Evolutionary conservation across 2,888 invertebrate species (phyloP).

Genomic region (Colletes collaris): DNA sequence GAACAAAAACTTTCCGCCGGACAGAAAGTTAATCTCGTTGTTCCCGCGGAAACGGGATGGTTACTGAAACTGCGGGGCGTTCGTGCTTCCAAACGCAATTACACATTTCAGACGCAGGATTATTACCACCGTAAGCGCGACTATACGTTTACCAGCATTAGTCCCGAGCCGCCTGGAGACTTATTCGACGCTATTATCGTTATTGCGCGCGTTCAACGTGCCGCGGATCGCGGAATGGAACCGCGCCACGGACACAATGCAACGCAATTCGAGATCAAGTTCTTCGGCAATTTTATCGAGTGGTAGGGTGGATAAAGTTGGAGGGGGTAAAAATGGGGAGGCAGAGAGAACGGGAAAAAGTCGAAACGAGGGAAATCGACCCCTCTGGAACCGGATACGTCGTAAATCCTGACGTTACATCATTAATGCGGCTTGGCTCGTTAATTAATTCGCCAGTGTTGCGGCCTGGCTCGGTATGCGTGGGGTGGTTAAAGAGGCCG

Average conservation of each 20-base stretch:
- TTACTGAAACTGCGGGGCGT: not conserved
- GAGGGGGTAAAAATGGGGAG: not conserved
- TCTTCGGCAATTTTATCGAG: slow-evolving; percentile 10
- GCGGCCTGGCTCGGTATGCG: slow-evolving; percentile 19
- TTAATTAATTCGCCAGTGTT: slow-evolving; percentile 61
- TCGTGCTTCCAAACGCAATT: slow-evolving; percentile 23
- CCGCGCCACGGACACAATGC: slow-evolving; percentile 9
- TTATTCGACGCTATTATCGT: slow-evolving; percentile 25
- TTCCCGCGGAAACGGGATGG: not conserved
- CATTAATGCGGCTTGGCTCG: slow-evolving; percentile 56
- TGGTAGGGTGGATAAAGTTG: not conserved
- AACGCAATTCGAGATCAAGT: slow-evolving; percentile 5
- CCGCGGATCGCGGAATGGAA: slow-evolving; percentile 10
- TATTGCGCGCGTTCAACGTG: slow-evolving; percentile 7
- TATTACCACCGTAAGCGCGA: slow-evolving; percentile 18
- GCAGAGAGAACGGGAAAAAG: not conserved
- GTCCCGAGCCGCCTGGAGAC: not conserved
- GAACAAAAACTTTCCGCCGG: not conserved
- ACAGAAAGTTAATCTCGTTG: slow-evolving; percentile 22
- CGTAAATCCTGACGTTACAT: slow-evolving; percentile 62
- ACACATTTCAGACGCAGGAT: slow-evolving; percentile 19
- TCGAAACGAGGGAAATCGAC: slow-evolving; percentile 36
- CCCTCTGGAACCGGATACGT: slow-evolving; percentile 29
- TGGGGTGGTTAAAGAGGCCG: slow-evolving; percentile 39
- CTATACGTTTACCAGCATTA: slow-evolving; percentile 16